Evolutionary conservation across 1,140 invertebrate species (phyloP).

Genomic region (Diploscapter pachys): DNA sequence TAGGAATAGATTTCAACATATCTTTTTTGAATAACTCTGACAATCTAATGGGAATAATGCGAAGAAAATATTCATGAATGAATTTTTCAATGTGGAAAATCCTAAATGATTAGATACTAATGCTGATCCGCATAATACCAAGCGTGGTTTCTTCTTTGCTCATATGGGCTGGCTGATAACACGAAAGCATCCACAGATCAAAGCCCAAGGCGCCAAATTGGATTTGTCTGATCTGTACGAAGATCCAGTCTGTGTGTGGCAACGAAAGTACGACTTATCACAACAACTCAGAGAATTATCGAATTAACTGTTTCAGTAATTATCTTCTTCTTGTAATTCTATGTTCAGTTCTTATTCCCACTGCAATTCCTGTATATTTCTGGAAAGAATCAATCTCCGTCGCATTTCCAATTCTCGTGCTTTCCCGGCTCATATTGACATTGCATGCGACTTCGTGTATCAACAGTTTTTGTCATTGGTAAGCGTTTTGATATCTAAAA

Average conservation of each 20-base stretch:
- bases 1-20: too few relatives aligned
- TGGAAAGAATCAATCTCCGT: constrained; percentile 79
- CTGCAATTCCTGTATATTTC: constrained; percentile 73
- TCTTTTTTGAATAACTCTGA: too few relatives aligned
- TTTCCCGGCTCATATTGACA: constrained; percentile 80
- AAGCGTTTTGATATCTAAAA: background rate
- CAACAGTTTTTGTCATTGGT: constrained; percentile 81
- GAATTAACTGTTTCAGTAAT: constrained; percentile 59
- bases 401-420: constrained; percentile 76
- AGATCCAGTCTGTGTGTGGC: constrained; percentile 80
- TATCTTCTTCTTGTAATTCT: constrained; percentile 78
- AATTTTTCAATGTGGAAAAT: too few relatives aligned
- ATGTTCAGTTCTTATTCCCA: constrained; percentile 80
- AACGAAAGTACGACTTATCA: constrained; percentile 69
- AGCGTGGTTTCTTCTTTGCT: constrained; percentile 89
- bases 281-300: too few relatives aligned
- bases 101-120: constrained; percentile 71
- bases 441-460: constrained; percentile 92
- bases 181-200: constrained; percentile 78
- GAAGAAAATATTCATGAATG: too few relatives aligned
- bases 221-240: constrained; percentile 80
- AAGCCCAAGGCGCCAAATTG: constrained; percentile 76
- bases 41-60: too few relatives aligned
- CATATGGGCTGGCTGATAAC: constrained; percentile 90
- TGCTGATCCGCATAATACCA: constrained; percentile 92